Percentiles rank a stretch among this genome's conserved stretches.
Evolutionary conservation across 1,140 invertebrate species (phyloP).

Genomic region (Parapsyche elsis): DNA sequence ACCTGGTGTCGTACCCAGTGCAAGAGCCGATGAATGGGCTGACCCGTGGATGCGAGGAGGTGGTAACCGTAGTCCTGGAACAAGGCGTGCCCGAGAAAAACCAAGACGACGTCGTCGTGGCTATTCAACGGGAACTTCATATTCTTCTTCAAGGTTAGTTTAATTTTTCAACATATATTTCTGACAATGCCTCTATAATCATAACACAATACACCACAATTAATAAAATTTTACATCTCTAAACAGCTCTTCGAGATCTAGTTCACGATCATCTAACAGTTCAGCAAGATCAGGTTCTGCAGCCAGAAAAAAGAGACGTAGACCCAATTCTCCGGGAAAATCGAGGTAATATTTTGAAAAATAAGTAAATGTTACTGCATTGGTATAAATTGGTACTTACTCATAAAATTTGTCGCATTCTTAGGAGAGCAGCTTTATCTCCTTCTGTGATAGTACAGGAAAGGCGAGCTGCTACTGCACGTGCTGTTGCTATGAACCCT

Average conservation of each 20-base stretch:
- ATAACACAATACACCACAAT: conserved; percentile 58
- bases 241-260: conserved; percentile 59
- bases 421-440: conserved; percentile 61
- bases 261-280: conserved; percentile 62
- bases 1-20: conserved; percentile 63
- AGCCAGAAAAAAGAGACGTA: conserved; percentile 35
- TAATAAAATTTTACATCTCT: conserved; percentile 51
- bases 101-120: conserved; percentile 57
- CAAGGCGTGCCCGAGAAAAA: conserved; percentile 10
- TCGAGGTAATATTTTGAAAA: conserved; percentile 12
- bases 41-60: conserved; percentile 89
- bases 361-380: neutral
- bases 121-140: conserved; percentile 82
- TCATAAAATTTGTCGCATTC: neutral
- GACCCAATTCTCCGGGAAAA: conserved; percentile 33
- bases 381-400: too few relatives aligned
- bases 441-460: conserved; percentile 72
- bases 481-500: conserved; percentile 76
- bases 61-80: conserved; percentile 23
- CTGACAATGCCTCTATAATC: conserved; percentile 42
- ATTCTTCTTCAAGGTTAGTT: conserved; percentile 75
- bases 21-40: conserved; percentile 86
- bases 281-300: conserved; percentile 68
- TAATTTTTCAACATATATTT: neutral
- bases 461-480: conserved; percentile 68